phyloP scores from a whole-genome alignment of 92 coral and sea anemone genomes.

The Plumapathes pennacea region DNA sequence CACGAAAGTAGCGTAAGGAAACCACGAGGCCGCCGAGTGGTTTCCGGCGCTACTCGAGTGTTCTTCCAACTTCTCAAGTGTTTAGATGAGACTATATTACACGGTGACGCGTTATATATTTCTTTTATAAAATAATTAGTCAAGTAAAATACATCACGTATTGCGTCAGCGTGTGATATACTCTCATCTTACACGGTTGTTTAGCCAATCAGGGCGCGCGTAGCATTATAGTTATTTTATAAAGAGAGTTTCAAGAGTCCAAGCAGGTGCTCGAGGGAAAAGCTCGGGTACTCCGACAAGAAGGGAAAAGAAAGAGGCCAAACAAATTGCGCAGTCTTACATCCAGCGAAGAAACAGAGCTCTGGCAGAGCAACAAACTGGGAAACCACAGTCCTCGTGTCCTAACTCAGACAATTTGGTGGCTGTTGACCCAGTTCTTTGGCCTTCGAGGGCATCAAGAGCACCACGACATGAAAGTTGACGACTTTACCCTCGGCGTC shows the following conservation, averaged over 20 bases:
- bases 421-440: conserved; percentile 57
- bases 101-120: too few relatives aligned
- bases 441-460: conserved; percentile 62
- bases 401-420: conserved; percentile 54
- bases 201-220: too few relatives aligned
- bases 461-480: conserved; percentile 62
- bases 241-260: conserved; percentile 19
- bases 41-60: too few relatives aligned
- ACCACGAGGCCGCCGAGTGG: too few relatives aligned
- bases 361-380: conserved; percentile 28
- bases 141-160: too few relatives aligned
- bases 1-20: too few relatives aligned
- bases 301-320: conserved; percentile 45
- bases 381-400: conserved; percentile 45
- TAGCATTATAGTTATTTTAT: too few relatives aligned
- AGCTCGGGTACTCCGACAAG: conserved; percentile 27
- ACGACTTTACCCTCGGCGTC: conserved; percentile 41
- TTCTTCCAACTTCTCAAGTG: too few relatives aligned
- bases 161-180: too few relatives aligned
- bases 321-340: conserved; percentile 36
- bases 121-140: too few relatives aligned
- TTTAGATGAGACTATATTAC: too few relatives aligned
- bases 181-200: too few relatives aligned
- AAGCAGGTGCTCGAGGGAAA: conserved; percentile 54
- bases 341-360: conserved; percentile 15